Base-by-base conservation (phyloP, 92 coral and sea anemone species). In the Umimayanthus kanabou region DNA sequence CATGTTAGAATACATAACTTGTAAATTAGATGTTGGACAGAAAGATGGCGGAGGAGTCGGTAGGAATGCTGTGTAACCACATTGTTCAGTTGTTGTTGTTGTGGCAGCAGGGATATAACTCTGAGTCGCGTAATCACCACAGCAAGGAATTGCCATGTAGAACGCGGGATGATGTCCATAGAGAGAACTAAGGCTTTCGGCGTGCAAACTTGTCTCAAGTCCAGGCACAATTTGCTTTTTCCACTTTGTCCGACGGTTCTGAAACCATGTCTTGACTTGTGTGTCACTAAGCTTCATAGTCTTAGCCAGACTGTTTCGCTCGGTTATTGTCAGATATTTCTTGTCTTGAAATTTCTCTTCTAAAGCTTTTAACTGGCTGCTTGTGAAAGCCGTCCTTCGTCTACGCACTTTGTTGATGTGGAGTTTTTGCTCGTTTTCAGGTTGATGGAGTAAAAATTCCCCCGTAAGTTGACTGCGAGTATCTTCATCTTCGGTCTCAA, bases 221-320 rank as follows among this genome's bases (percentile, higher is more conserved):
- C 93, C 98, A 7, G 98, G 98, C 43, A 93, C 95, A 92, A 93
- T 95, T 92, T 96, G 99, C 79, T 96, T 96, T 86, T 96, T 96
- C 99, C 99, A 96, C 88, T 96, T 96, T 28, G 99, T 96, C 70
- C 99, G 90, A 45, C 99, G 89, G 61, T 96, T 96, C 85, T 96
- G 99, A 77, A 96, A 96, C 99, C 99, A 96, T 2, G 99, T 96
- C 82, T 96, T 96, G 69, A 96, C 98, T 88, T 96, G 99, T 37
- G 99, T 96, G 85, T 96, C 99, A 29, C 98, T 95, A 15, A 96
- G 92, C 82, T 92, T 94, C 92, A 96, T 92, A 39, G 91, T 88
- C 79, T 94, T 92, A 2, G 99, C 99, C 86, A 96, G 94, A 85
- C 89, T 95, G 89, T 97, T 97, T 85, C 99, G 80, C 85, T 97